These are phyloP conservation scores for Planiliza haematocheilus DNA, from an alignment of 2,113 vertebrate species.

Conservation along the genomic window DNA sequence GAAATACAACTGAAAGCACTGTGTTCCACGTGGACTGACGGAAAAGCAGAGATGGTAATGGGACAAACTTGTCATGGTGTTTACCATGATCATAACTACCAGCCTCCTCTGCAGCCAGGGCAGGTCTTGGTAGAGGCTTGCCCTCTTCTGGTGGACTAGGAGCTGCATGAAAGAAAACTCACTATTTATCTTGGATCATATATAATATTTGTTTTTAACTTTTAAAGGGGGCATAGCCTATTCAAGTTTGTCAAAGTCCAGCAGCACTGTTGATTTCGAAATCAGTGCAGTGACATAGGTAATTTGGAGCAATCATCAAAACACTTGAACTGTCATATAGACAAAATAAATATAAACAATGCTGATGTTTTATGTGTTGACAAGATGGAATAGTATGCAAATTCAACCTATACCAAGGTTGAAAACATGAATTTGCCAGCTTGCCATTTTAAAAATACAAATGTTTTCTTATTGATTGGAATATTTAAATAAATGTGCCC, in stretches of 20 bases:
- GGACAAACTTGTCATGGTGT: constrained; percentile 71
- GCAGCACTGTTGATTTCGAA: constrained; percentile 3
- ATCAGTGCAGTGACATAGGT: neutral
- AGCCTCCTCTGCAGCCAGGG: constrained; percentile 75
- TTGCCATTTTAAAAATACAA: neutral
- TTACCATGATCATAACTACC: constrained; percentile 81
- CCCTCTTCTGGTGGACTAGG: constrained; percentile 78
- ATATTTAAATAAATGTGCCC: constrained; percentile 28
- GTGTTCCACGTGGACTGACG: constrained; percentile 64
- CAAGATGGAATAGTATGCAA: no score
- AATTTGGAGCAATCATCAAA: no score
- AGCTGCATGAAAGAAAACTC: constrained; percentile 82
- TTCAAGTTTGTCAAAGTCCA: neutral
- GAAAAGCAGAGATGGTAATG: constrained; percentile 76
- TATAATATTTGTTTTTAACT: constrained; percentile 14
- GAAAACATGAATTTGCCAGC: neutral
- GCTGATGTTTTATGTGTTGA: no score
- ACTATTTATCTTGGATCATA: constrained; percentile 60
- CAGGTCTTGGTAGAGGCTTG: constrained; percentile 78
- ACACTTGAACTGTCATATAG: no score
- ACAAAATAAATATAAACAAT: no score
- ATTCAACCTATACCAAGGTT: neutral
- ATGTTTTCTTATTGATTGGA: neutral
- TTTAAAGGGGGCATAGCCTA: constrained; percentile 63
- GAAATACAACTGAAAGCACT: constrained; percentile 67